These are phyloP conservation scores for Callosobruchus maculatus DNA, from an alignment of 2,888 invertebrate genomes.

Conservation along the genomic window DNA sequence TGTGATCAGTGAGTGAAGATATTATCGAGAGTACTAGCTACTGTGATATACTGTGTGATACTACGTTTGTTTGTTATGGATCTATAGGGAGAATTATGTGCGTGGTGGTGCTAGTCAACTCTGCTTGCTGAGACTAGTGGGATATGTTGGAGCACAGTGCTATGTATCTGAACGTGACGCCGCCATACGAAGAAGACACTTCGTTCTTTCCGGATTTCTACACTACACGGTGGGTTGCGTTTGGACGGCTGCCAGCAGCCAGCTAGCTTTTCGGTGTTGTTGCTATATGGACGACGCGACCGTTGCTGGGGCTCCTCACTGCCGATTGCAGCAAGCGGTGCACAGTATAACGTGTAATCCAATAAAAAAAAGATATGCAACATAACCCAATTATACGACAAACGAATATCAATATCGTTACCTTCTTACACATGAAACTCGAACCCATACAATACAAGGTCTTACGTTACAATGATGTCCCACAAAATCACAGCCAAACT, in stretches of 20 bases:
- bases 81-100: conserved; percentile 4
- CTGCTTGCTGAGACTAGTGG: conserved; percentile 16
- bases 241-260: not conserved
- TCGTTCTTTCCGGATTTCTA: conserved; percentile 48
- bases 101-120: conserved; percentile 16
- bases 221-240: conserved; percentile 41
- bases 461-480: too few relatives aligned
- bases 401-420: too few relatives aligned
- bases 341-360: too few relatives aligned
- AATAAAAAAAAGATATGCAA: too few relatives aligned
- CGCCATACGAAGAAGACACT: conserved; percentile 44
- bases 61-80: not conserved
- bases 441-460: too few relatives aligned
- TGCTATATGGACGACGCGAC: not conserved
- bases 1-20: not conserved
- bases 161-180: conserved; percentile 45
- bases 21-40: not conserved
- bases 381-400: too few relatives aligned
- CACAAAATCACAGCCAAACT: too few relatives aligned
- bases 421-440: too few relatives aligned
- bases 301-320: not conserved
- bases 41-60: not conserved
- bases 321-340: too few relatives aligned
- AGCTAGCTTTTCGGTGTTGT: not conserved
- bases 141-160: conserved; percentile 46